These are phyloP conservation scores for Eubasilissa splendida DNA, from an alignment of 2,888 invertebrate species.

Conservation along the genomic window DNA sequence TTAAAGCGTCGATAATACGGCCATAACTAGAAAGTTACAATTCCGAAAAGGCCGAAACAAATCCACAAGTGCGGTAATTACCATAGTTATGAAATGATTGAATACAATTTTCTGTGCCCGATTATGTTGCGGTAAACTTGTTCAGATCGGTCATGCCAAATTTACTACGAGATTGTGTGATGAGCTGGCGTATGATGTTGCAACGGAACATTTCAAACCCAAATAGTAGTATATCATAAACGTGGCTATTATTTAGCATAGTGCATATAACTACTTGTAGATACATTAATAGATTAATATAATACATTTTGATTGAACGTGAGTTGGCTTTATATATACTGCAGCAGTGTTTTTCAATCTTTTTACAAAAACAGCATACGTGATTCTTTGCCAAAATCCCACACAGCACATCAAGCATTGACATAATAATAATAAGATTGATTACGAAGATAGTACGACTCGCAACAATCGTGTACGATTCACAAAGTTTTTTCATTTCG, in stretches of 20 bases:
- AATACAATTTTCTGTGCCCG: constrained; percentile 24
- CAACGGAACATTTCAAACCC: constrained; percentile 4
- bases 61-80: constrained; percentile 25
- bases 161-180: constrained; percentile 16
- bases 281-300: too few relatives aligned
- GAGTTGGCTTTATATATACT: too few relatives aligned
- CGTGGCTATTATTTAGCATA: constrained; percentile 1
- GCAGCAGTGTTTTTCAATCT: too few relatives aligned
- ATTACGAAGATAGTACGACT: too few relatives aligned
- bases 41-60: constrained; percentile 16
- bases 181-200: constrained; percentile 22
- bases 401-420: too few relatives aligned
- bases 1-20: constrained; percentile 15
- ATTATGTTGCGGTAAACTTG: constrained; percentile 23
- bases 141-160: constrained; percentile 34
- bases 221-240: constrained; percentile 1
- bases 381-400: too few relatives aligned
- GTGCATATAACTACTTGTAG: too few relatives aligned
- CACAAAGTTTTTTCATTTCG: too few relatives aligned
- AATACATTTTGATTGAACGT: too few relatives aligned
- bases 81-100: constrained; percentile 33
- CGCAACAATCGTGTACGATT: too few relatives aligned
- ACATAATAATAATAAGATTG: too few relatives aligned
- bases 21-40: constrained; percentile 32
- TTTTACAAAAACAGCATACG: too few relatives aligned